Evolutionary conservation across 2,888 invertebrate genomes (phyloP).

Genomic region (Rhogogaster chlorosoma): DNA sequence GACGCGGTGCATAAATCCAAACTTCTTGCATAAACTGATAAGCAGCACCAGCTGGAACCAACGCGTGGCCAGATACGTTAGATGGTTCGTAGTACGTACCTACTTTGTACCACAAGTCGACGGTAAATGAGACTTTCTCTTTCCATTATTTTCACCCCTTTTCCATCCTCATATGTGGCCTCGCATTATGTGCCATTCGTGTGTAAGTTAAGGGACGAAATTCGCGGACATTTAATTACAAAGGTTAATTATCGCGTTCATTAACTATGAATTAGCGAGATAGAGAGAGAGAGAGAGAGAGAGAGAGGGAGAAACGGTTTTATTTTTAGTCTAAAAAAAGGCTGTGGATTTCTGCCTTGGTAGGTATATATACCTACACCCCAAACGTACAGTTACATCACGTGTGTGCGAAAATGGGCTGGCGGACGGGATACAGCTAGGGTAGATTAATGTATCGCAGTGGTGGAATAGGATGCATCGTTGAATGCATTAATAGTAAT

Average conservation of each 20-base stretch:
- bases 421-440: slow-evolving; percentile 18
- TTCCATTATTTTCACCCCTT: not conserved
- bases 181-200: not conserved
- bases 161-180: not conserved
- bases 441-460: slow-evolving; percentile 47
- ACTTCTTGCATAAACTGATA: slow-evolving; percentile 53
- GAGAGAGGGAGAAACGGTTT: not conserved
- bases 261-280: not conserved
- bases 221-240: slow-evolving; percentile 7
- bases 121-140: not conserved
- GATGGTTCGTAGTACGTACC: not conserved
- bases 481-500: slow-evolving; percentile 66
- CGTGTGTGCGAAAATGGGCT: not conserved
- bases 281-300: not conserved
- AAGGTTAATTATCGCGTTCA: not conserved
- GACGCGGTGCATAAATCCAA: slow-evolving; percentile 50
- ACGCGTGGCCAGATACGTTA: slow-evolving; percentile 18
- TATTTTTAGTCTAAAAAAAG: not conserved
- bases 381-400: not conserved
- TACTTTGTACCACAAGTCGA: not conserved
- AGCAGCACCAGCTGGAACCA: slow-evolving; percentile 46
- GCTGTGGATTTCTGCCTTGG: not conserved
- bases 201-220: not conserved
- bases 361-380: not conserved
- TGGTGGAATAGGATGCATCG: slow-evolving; percentile 46